Percentiles rank a stretch among this genome's conserved stretches.
phyloP scores from a whole-genome alignment of 2,888 invertebrate species.

The Phyto melanocephala region DNA sequence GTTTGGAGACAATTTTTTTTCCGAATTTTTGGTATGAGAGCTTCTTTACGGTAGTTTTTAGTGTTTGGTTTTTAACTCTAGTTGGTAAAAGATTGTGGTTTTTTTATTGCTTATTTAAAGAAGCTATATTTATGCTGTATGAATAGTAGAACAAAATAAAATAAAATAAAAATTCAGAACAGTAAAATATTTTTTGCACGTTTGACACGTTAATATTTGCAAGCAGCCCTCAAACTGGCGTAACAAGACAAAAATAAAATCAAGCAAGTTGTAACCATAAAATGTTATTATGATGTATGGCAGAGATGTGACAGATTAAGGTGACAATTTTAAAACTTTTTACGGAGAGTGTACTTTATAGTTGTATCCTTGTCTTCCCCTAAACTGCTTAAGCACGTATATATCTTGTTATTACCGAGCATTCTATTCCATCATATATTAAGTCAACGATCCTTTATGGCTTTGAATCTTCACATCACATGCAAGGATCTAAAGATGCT shows the following conservation, averaged over 20 bases:
- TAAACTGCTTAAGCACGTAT: too few species aligned
- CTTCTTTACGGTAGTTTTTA: slow-evolving; percentile 7
- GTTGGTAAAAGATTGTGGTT: slow-evolving; percentile 46
- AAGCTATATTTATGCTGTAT: slow-evolving; percentile 41
- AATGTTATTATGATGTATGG: slow-evolving; percentile 16
- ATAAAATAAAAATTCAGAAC: background rate
- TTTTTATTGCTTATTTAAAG: slow-evolving; percentile 59
- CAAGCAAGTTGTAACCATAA: slow-evolving; percentile 5
- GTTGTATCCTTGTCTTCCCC: too few species aligned
- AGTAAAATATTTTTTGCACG: slow-evolving; percentile 44
- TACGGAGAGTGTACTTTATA: too few species aligned
- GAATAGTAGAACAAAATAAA: background rate
- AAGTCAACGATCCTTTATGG: too few species aligned
- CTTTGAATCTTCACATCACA: too few species aligned
- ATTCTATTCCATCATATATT: too few species aligned
- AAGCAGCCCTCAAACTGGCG: slow-evolving; percentile 39
- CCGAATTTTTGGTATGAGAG: slow-evolving; percentile 6
- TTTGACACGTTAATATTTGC: slow-evolving; percentile 60
- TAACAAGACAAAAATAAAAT: slow-evolving; percentile 28
- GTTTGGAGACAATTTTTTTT: background rate
- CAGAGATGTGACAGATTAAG: background rate
- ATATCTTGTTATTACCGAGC: too few species aligned
- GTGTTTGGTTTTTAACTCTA: slow-evolving; percentile 27
- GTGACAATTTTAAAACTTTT: background rate
- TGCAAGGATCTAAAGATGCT: too few species aligned